A percentile compares a stretch with the other conserved stretches of the same genome.
Conservation (phyloP, 2,888 invertebrate genomes). For the Rhaphigaster nebulosa region DNA sequence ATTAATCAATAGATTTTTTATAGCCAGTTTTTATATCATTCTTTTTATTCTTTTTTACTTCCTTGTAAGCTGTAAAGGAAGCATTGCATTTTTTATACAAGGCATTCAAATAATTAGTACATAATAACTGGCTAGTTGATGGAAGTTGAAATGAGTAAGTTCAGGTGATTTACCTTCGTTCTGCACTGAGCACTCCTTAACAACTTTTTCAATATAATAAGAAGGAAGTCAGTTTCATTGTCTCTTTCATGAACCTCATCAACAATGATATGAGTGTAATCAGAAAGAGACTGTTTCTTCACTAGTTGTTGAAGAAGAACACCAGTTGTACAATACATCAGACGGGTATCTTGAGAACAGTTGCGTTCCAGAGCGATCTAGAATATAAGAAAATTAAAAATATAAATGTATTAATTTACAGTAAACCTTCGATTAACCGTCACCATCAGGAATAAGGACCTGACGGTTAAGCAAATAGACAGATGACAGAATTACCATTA, state of each 20-base stretch:
- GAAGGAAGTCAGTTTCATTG: constrained; percentile 90
- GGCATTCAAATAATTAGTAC: too few relatives aligned
- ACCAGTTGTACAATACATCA: constrained; percentile 91
- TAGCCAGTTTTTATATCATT: neutral
- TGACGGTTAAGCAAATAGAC: too few relatives aligned
- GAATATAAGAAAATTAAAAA: constrained; percentile 44
- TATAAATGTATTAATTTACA: neutral
- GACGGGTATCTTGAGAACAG: constrained; percentile 77
- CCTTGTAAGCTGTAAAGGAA: too few relatives aligned
- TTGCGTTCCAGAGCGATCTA: constrained; percentile 80
- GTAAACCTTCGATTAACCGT: constrained; percentile 57
- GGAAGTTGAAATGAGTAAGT: neutral
- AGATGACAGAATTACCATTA: too few relatives aligned
- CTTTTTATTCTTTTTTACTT: too few relatives aligned
- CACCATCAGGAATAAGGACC: too few relatives aligned
- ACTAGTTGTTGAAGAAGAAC: constrained; percentile 86
- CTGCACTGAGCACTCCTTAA: constrained; percentile 54
- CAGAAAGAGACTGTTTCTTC: constrained; percentile 76
- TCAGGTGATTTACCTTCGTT: constrained; percentile 57
- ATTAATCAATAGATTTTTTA: neutral
- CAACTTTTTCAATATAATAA: constrained; percentile 85
- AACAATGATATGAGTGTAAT: constrained; percentile 89
- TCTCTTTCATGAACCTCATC: constrained; percentile 96
- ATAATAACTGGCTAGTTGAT: too few relatives aligned
- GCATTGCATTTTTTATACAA: too few relatives aligned